These are phyloP conservation scores for Sebastes ruberrimus DNA, from an alignment of 2,797 vertebrate genomes.

Conservation along the genomic window DNA sequence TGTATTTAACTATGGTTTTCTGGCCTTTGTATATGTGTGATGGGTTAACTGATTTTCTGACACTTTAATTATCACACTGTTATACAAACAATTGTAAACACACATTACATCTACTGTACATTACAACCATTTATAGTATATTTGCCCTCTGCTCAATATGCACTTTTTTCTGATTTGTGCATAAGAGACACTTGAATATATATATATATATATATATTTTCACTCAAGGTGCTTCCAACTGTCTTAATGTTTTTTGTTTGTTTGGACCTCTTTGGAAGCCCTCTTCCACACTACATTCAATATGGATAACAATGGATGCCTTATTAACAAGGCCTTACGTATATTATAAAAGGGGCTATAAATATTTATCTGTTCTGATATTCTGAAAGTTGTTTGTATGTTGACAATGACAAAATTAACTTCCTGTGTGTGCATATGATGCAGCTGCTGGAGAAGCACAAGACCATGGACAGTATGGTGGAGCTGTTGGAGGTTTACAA, in stretches of 20 bases:
- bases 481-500: slow-evolving; percentile 92
- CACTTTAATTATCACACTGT: background rate
- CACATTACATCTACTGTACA: background rate
- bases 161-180: background rate
- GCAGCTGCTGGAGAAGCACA: slow-evolving; percentile 94
- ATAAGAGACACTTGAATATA: background rate
- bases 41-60: background rate
- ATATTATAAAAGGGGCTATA: background rate
- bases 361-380: background rate
- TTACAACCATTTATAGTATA: background rate
- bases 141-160: background rate
- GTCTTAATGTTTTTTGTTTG: background rate
- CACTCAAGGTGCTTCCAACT: background rate
- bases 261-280: background rate
- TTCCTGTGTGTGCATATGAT: slow-evolving; percentile 22
- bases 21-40: background rate
- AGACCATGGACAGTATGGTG: slow-evolving; percentile 92
- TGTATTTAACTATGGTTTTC: background rate
- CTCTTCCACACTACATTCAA: background rate
- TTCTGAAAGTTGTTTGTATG: background rate
- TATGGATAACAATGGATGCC: background rate
- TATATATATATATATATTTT: too few species aligned
- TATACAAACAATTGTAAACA: background rate
- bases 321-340: background rate
- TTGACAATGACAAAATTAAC: background rate